phyloP scores from a whole-genome alignment of 2,797 vertebrate genomes.

The Psittacula echo region DNA sequence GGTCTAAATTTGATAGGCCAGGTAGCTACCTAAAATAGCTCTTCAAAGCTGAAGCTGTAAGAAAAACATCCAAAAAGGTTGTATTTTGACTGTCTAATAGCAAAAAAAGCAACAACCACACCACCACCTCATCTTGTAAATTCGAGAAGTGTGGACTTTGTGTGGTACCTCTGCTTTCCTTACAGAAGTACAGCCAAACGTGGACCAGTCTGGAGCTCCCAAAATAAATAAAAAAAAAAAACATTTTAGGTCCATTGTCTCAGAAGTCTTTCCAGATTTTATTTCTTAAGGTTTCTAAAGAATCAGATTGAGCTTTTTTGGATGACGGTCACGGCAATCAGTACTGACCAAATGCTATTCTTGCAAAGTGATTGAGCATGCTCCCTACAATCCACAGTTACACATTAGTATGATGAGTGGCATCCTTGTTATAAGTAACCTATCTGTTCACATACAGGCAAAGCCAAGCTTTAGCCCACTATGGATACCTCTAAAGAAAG shows the following conservation, averaged over 20 bases:
- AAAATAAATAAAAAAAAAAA: background rate
- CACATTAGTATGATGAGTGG: fast-evolving
- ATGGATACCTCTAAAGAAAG: conserved; percentile 67
- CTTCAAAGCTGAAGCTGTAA: background rate
- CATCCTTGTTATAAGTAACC: background rate
- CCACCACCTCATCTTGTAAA: background rate
- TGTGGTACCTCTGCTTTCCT: background rate
- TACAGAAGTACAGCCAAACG: background rate
- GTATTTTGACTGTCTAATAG: background rate
- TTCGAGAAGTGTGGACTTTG: background rate
- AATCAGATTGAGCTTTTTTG: background rate
- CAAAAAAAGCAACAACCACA: background rate
- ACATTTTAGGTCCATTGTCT: background rate
- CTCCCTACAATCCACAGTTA: background rate
- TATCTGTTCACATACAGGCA: background rate
- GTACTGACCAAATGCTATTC: background rate
- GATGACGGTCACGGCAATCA: background rate
- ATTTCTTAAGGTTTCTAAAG: background rate
- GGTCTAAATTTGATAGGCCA: background rate
- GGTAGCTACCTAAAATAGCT: background rate
- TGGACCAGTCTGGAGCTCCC: background rate
- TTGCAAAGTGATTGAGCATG: fast-evolving
- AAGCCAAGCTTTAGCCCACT: conserved; percentile 78
- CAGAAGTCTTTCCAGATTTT: background rate
- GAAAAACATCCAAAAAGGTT: background rate